phyloP scores from a whole-genome alignment of 2,113 vertebrate genomes.

The Elanoides forficatus region DNA sequence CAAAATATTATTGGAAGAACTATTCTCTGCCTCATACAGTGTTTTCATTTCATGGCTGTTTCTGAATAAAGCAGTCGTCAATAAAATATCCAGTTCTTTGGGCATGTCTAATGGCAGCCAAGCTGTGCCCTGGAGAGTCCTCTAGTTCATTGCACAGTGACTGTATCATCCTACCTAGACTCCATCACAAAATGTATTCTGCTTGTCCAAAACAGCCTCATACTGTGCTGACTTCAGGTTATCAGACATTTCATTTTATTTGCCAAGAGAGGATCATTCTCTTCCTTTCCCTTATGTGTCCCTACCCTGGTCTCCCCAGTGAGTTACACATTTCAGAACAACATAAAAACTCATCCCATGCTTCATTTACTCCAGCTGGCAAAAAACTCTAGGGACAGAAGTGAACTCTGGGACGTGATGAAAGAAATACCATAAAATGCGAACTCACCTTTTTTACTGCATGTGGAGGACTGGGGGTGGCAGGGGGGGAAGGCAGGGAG shows the following conservation, averaged over 20 bases:
- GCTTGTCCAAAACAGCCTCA: background rate
- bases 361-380: slow-evolving; percentile 45
- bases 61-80: background rate
- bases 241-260: background rate
- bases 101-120: background rate
- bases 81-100: background rate
- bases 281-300: background rate
- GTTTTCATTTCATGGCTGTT: background rate
- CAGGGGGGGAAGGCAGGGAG: no score
- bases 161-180: background rate
- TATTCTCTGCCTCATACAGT: background rate
- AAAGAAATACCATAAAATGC: background rate
- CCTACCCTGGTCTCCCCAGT: background rate
- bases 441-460: background rate
- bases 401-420: background rate
- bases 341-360: background rate
- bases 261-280: background rate
- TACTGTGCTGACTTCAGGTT: background rate
- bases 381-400: background rate
- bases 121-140: background rate
- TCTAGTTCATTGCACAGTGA: background rate
- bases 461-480: background rate
- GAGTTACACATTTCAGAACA: background rate
- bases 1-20: background rate
- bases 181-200: background rate